Evolutionary conservation across 2,797 vertebrate species (phyloP), one percentile per base, ranked within the genome.

Genomic region (Acanthurus tractus): DNA sequence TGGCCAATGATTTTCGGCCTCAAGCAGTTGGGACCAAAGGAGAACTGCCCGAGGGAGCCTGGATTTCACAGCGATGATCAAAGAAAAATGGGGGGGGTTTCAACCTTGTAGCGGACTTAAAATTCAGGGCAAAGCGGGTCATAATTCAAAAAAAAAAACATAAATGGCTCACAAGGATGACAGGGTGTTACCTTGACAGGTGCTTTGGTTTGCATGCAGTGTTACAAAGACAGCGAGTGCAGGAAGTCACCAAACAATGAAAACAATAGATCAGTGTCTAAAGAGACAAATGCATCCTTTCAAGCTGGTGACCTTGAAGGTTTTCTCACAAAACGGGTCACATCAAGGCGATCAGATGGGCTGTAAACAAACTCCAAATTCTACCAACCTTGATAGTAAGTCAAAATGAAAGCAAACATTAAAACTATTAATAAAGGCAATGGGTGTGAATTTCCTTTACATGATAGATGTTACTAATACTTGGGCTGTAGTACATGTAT

Each of bases 1-100:
- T 12, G 23, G 20, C 64, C 67, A 70, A 75, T 59, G 45, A 76
- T 84, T 85, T 85, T 48, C 58, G 75, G 76, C 69, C 70, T 80
- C 25, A 22, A 79, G 74, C 63, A 76, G 48, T 44, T 52, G 42
- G 64, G 63, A 62, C 45, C 38, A 49, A 76, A 85, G 29, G 25
- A 70, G 36, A 75, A 22, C n/a, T 63, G 66, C 82, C 59, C 53
- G 44, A 46, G 68, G 71, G 61, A 74, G 55, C 50, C 74, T 49
- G 15, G 69, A 63, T 82, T 84, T 83, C 49, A 62, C 54, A 20
- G 78, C 53, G 14, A 25, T 3, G 4, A 65, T 72, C 67, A 74
- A 79, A 78, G 49, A 50, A 52, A 61, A 68, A 62, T 20, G 25
- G 45, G 49, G 49, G 18, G 3, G 22, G 34, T 71, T 76, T 81